Evolutionary conservation across 2,888 invertebrate genomes (phyloP).

Genomic region (Zonitis immaculata): DNA sequence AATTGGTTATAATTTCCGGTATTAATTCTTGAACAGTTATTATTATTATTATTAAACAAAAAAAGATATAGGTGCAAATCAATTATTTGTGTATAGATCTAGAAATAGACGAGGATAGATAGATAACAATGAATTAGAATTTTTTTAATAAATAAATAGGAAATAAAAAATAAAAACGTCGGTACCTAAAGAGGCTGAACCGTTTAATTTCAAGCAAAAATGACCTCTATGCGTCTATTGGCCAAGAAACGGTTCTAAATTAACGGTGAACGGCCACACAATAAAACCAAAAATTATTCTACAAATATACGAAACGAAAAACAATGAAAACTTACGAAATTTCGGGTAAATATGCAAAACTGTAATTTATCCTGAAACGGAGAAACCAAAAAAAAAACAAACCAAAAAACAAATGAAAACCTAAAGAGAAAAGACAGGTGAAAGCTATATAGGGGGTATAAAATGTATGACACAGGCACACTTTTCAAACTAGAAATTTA

Average conservation of each 20-base stretch:
- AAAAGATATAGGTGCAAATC: too few species aligned
- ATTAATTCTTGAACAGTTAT: too few species aligned
- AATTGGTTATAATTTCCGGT: too few species aligned
- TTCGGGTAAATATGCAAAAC: background rate
- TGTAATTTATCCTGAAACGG: background rate
- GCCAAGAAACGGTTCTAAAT: constrained; percentile 20
- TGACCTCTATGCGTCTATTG: constrained; percentile 35
- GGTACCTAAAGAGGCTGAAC: constrained; percentile 44
- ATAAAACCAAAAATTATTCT: constrained; percentile 14
- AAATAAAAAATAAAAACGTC: too few species aligned
- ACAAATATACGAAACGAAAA: background rate
- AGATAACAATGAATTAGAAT: too few species aligned
- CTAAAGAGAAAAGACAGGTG: background rate
- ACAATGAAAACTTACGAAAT: background rate
- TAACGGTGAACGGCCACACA: constrained; percentile 14
- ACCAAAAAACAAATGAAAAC: too few species aligned
- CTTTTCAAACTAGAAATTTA: constrained; percentile 26
- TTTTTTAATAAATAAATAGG: too few species aligned
- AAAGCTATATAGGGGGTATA: constrained; percentile 14
- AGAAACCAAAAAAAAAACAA: background rate
- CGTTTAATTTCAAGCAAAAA: constrained; percentile 34
- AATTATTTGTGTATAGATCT: background rate
- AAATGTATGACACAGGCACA: constrained; percentile 40
- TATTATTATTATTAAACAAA: too few species aligned
- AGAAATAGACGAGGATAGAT: too few species aligned